Evolutionary conservation across 2,113 vertebrate genomes (phyloP).

Genomic region (Sardina pilchardus): DNA sequence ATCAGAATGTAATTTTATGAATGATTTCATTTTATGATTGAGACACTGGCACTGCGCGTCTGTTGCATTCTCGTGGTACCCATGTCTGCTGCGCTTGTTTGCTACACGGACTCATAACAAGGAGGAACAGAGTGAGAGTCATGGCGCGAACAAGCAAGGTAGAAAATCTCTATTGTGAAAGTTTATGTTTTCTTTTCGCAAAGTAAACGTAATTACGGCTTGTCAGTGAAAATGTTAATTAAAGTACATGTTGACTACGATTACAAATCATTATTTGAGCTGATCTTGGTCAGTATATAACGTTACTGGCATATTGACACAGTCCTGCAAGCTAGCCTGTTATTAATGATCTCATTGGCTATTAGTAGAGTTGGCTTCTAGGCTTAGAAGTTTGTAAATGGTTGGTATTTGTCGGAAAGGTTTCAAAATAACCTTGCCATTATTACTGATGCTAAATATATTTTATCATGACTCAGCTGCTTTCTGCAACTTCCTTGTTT

Average conservation of each 20-base stretch:
- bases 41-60: no score
- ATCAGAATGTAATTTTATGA: no score
- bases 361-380: no score
- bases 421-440: not conserved
- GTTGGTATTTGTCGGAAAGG: not conserved
- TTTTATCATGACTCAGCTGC: not conserved
- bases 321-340: not conserved
- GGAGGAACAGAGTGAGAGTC: conserved; percentile 43
- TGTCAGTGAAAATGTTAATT: not conserved
- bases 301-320: not conserved
- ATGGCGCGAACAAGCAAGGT: conserved; percentile 68
- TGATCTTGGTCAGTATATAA: not conserved
- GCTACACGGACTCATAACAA: conserved; percentile 64
- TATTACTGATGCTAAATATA: not conserved
- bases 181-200: not conserved
- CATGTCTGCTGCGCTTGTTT: conserved; percentile 27
- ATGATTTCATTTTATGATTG: no score
- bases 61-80: not conserved
- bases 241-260: not conserved
- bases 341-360: no score
- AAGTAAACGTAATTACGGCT: not conserved
- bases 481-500: not conserved
- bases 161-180: not conserved
- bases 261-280: not conserved
- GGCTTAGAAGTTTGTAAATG: not conserved